These are phyloP conservation scores for Heteractis magnifica DNA, from an alignment of 92 coral and sea anemone genomes.

Conservation along the genomic window DNA sequence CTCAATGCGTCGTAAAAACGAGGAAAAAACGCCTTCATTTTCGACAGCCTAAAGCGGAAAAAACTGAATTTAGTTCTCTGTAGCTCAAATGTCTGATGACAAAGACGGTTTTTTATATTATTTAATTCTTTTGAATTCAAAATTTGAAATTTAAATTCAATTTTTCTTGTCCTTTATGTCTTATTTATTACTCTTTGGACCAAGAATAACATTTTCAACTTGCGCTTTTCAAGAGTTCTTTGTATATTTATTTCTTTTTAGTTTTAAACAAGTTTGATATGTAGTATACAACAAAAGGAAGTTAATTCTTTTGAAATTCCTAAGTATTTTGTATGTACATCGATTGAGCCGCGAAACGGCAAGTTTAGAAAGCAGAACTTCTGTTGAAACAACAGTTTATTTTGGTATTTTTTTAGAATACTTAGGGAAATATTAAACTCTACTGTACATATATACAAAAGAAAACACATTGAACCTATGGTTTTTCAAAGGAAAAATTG, in stretches of 20 bases:
- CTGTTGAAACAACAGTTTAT: background rate
- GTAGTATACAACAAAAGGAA: background rate
- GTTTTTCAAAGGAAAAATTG: background rate
- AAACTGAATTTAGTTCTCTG: background rate
- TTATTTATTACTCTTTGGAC: background rate
- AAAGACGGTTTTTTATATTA: background rate
- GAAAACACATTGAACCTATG: background rate
- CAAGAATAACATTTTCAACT: slow-evolving; percentile 9
- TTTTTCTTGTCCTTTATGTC: slow-evolving; percentile 6
- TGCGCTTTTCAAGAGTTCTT: slow-evolving; percentile 9
- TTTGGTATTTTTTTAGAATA: background rate
- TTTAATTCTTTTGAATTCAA: background rate
- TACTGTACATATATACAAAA: slow-evolving; percentile 25
- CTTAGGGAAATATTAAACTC: slow-evolving; percentile 5
- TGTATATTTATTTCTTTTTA: slow-evolving; percentile 16
- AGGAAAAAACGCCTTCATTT: background rate
- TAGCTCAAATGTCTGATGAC: background rate
- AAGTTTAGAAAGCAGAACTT: background rate
- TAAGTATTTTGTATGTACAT: background rate
- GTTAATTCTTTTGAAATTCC: background rate
- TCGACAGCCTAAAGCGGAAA: background rate
- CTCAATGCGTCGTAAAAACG: background rate
- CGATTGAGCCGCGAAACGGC: background rate
- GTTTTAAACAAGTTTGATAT: slow-evolving; percentile 13
- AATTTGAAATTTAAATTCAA: slow-evolving; percentile 50